Evolutionary conservation across 2,888 invertebrate species (phyloP), one percentile per base, ranked within the genome.

Genomic region (Macaria liturata): DNA sequence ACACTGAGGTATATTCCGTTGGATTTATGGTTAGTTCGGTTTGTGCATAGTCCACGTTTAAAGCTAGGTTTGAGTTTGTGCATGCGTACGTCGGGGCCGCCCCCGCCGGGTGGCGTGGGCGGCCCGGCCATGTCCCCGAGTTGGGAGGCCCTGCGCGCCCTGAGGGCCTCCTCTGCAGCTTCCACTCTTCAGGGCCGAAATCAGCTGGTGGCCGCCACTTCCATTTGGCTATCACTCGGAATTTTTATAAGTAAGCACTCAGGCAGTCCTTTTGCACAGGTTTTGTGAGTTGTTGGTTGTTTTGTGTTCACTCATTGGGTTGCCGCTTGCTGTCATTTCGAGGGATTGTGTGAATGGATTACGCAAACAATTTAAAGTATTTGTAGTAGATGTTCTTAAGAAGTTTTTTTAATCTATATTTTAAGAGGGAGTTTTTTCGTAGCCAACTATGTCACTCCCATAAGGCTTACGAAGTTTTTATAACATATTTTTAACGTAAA

Each of bases 201-300:
- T 91, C 91, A 90, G 86, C 89, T 89, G 84, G 76, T 47, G 76
- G 86, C 61, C 81, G 78, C 89, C 88, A 91, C 72, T 86, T 79
- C 91, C 91, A 91, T 85, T 91, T 91, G 71, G 86, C 91, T 84
- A 91, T 91, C 91, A 91, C 89, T 80, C 85, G 86, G 88, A 80
- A 78, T 88, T 78, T 83, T 85, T 76, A 73, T 61, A 60, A 48
- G 54, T 59, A 43, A 62, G 66, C 65, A 63, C 69, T 79, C 70
- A 82, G 67, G 76, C 76, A 82, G 76, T 81, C 70, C 74, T 72
- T 69, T 54, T 62, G 66, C 64, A 60, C 74, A 78, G 68, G 48
- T 54, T 51, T 57, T 31, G 62, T 48, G 43, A 44, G 32, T 49
- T 60, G 62, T 54, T 56, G n/a, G 52, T 45, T 58, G 54, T 54